These are phyloP conservation scores for Morpho deidamia DNA, from an alignment of 2,888 invertebrate species.

Conservation along the genomic window DNA sequence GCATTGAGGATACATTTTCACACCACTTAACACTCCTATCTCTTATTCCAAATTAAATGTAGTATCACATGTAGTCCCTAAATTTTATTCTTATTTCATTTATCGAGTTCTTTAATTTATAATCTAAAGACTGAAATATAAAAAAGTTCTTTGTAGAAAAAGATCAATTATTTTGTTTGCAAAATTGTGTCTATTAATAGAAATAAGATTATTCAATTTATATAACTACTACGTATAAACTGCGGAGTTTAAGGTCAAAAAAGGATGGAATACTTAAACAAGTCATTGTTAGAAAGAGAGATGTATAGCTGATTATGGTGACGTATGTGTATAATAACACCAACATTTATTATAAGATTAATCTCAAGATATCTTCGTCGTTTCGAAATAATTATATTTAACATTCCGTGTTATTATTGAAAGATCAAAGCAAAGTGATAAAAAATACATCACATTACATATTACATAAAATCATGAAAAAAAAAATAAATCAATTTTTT, in stretches of 20 bases:
- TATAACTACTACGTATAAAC: constrained; percentile 29
- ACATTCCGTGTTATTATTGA: too few species aligned
- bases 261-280: constrained; percentile 36
- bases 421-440: too few species aligned
- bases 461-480: too few species aligned
- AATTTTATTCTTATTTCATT: too few species aligned
- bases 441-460: background rate
- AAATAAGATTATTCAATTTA: constrained; percentile 22
- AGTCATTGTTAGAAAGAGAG: constrained; percentile 41
- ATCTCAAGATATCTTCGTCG: background rate
- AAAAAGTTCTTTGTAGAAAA: background rate
- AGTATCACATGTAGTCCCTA: too few species aligned
- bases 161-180: background rate
- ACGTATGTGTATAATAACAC: background rate
- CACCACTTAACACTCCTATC: background rate
- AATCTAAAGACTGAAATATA: too few species aligned
- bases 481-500: background rate
- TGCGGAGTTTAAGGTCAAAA: constrained; percentile 65
- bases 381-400: background rate
- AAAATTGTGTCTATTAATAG: constrained; percentile 17
- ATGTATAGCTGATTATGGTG: constrained; percentile 38
- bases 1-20: background rate
- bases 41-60: too few species aligned
- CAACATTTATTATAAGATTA: constrained; percentile 26
- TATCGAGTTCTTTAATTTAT: background rate